Evolutionary conservation across 2,113 vertebrate genomes (phyloP), one percentile per base, ranked within the genome.

Genomic region (Nanger granti): DNA sequence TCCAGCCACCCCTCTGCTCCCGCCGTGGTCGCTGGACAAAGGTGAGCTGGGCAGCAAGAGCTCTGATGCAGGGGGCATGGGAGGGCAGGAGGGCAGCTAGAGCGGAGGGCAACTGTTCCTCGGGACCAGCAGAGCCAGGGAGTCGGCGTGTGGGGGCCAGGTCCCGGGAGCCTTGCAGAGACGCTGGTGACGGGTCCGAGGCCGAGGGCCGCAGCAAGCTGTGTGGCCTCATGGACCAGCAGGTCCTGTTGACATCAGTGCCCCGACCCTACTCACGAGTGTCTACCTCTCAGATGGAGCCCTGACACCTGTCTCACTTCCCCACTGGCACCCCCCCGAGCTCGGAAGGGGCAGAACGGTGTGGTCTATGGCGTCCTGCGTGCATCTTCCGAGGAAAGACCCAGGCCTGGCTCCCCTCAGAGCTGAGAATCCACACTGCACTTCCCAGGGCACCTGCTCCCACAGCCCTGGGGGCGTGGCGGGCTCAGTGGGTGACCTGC

Each of bases 51-150:
- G 52, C 52, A 14, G 34, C 52, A 8, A 8, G 31, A 3, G 4
- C 52, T 26, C 7, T 24, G 34, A 13, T 9, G 22, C 1, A 7
- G 83, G 34, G 37, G 22, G 34, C 10, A 8, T 6, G 2, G n/a
- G 22, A 41, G n/a, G 83, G 54, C n/a, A 28, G 52, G 34, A 2
- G 52, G 29, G 47, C 1, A 0, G 3, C 44, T 15, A 8, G 15
- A 29, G 41, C 1, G 3, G 37, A 5, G 34, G 37, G 37, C 11
- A 20, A 17, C 41, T 20, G 11, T 31, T 80, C n/a, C 44, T 49
- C 28, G 7, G 14, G 28, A 15, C 64, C 44, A 82, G 2, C 7
- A 66, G 37, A 89, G 59, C 28, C 18, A 28, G 34, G 18, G 20
- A 17, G 29, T 17, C 4, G 52, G 52, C 24, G 29, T 2, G 8